These are phyloP conservation scores for Clunio marinus DNA, from an alignment of 2,888 invertebrate species.

Conservation along the genomic window DNA sequence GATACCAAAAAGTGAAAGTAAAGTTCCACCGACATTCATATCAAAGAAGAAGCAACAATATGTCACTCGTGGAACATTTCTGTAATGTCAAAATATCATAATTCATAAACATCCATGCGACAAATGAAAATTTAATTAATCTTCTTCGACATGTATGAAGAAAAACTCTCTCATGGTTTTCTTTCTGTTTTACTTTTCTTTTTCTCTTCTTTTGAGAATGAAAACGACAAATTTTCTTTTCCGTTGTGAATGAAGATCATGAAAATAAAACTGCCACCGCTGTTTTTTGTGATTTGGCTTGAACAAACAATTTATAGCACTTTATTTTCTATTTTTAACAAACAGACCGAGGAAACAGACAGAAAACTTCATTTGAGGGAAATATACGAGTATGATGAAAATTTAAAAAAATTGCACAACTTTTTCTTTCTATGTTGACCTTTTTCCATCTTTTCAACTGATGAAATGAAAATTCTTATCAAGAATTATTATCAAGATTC, in stretches of 20 bases:
- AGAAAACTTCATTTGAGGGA: conserved; percentile 15
- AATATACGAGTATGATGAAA: not conserved
- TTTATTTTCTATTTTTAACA: conserved; percentile 38
- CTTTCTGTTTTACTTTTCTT: too few species aligned
- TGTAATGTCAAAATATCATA: not conserved
- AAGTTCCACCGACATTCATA: conserved; percentile 30
- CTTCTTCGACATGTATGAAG: too few species aligned
- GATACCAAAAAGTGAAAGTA: conserved; percentile 17
- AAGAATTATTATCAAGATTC: not conserved
- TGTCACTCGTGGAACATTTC: conserved; percentile 24
- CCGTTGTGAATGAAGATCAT: not conserved
- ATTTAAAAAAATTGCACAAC: not conserved
- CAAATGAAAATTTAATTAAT: too few species aligned
- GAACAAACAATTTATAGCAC: conserved; percentile 36
- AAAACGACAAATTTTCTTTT: too few species aligned
- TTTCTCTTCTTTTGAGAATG: too few species aligned
- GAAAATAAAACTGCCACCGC: conserved; percentile 17
- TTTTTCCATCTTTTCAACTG: not conserved
- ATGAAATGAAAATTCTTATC: not conserved
- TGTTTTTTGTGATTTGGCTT: conserved; percentile 9
- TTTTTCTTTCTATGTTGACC: not conserved
- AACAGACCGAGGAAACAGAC: conserved; percentile 5
- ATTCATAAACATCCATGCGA: too few species aligned
- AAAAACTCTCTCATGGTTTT: too few species aligned
- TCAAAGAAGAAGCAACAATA: conserved; percentile 36